Evolutionary conservation across 2,797 vertebrate species (phyloP).

Genomic region (Emydoidea blandingii): DNA sequence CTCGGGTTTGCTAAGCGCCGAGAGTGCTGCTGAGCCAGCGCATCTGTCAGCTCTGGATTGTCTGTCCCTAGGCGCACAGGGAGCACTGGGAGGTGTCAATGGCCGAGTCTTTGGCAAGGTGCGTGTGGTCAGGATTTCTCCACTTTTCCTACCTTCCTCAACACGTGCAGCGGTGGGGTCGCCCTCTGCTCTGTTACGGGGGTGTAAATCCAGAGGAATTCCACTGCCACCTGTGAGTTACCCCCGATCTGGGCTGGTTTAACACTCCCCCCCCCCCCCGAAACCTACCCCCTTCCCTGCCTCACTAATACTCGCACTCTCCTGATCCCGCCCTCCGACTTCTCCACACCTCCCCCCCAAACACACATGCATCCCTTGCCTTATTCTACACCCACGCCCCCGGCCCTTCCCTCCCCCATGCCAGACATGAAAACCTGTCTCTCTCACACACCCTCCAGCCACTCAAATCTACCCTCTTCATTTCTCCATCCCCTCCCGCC

Average conservation of each 20-base stretch:
- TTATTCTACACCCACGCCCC: background rate
- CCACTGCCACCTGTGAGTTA: fast-evolving
- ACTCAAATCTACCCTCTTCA: background rate
- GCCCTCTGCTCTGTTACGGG: fast-evolving
- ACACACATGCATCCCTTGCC: background rate
- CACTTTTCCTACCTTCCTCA: background rate
- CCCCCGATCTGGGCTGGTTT: fast-evolving
- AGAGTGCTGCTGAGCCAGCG: background rate
- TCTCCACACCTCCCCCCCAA: no score
- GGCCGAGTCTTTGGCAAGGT: background rate
- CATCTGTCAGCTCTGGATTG: background rate
- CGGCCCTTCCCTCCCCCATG: background rate
- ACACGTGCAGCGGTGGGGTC: background rate
- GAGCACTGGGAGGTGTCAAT: background rate
- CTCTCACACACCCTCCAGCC: background rate
- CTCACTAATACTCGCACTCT: background rate
- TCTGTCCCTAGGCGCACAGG: background rate
- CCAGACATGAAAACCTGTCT: background rate
- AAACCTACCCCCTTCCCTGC: background rate
- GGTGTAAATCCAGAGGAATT: fast-evolving
- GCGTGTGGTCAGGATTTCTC: fast-evolving
- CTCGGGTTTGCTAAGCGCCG: background rate
- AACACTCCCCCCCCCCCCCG: background rate
- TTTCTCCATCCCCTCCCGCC: background rate
- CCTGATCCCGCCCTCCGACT: background rate